A percentile compares a stretch with the other conserved stretches of the same genome.
These are phyloP conservation scores for Scotopteryx bipunctaria DNA, from an alignment of 2,888 invertebrate genomes.

Conservation along the genomic window DNA sequence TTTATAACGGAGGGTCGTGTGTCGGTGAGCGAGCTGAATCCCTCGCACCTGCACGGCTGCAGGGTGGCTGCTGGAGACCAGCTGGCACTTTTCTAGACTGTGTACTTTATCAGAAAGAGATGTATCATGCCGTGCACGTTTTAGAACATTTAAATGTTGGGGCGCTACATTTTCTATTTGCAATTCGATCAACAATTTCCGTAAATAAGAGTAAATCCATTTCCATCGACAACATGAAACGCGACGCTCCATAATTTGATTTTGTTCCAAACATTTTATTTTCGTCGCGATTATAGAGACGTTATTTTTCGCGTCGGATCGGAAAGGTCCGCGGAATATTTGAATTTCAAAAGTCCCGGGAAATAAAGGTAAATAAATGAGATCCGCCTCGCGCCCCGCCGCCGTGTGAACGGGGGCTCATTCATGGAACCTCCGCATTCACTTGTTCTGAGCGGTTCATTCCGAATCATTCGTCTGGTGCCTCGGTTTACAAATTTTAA, in stretches of 20 bases:
- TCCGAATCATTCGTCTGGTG: too few relatives aligned
- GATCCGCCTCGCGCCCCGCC: not conserved
- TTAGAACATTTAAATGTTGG: not conserved
- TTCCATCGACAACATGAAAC: constrained; percentile 10
- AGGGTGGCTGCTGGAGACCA: too few relatives aligned
- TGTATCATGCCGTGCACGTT: not conserved
- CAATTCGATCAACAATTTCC: constrained; percentile 8
- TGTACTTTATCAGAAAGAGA: not conserved
- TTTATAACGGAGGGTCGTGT: constrained; percentile 1
- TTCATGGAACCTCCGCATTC: not conserved
- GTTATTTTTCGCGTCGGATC: constrained; percentile 13
- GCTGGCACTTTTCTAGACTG: not conserved
- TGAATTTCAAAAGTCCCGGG: constrained; percentile 22
- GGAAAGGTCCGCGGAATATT: constrained; percentile 15
- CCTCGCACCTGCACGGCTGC: not conserved
- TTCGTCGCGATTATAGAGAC: constrained; percentile 11
- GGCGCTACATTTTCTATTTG: not conserved
- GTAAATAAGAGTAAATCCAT: constrained; percentile 11
- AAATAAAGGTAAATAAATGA: constrained; percentile 20
- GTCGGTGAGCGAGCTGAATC: not conserved
- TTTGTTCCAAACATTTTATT: constrained; percentile 18
- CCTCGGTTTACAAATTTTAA: too few relatives aligned
- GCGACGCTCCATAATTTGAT: constrained; percentile 19
- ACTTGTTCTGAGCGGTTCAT: too few relatives aligned
- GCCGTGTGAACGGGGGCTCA: not conserved